A percentile compares a stretch with the other conserved stretches of the same genome.
Conservation (phyloP, 2,113 vertebrate genomes). For the Mesoclemmys tuberculata region DNA sequence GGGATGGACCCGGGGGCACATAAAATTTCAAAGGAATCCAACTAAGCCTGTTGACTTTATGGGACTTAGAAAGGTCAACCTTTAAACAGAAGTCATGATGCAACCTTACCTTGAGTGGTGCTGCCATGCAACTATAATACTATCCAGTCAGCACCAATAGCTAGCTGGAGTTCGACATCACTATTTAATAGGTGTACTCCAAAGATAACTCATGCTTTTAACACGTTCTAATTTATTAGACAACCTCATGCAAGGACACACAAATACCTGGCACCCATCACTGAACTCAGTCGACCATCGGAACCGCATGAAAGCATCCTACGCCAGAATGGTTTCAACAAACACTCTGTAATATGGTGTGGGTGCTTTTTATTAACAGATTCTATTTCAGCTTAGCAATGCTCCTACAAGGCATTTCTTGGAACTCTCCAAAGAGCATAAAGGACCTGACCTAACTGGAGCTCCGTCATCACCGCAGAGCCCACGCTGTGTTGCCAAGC, state of each 20-base stretch:
- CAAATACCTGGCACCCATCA: conserved; percentile 54
- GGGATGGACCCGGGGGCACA: too few relatives aligned
- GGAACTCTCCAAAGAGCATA: conserved; percentile 50
- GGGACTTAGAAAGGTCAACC: neutral
- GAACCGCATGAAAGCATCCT: conserved; percentile 21
- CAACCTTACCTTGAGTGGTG: neutral
- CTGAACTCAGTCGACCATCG: conserved; percentile 44
- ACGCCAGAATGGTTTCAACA: conserved; percentile 20
- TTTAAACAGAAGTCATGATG: neutral
- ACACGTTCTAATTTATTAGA: conserved; percentile 65
- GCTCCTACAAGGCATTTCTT: conserved; percentile 10
- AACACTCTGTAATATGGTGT: neutral
- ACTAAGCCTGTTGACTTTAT: neutral
- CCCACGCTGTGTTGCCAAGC: conserved; percentile 14
- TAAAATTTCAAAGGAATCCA: neutral
- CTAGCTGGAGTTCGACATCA: conserved; percentile 1
- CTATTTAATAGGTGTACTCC: conserved; percentile 31
- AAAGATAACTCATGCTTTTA: conserved; percentile 49
- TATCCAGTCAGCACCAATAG: neutral
- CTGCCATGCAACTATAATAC: neutral
- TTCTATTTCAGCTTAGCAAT: neutral
- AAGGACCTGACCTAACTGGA: neutral
- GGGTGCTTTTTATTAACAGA: conserved; percentile 49
- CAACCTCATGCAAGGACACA: conserved; percentile 38
- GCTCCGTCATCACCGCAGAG: conserved; percentile 31